Conservation (phyloP, 2,797 vertebrate genomes). For the Spondyliosoma cantharus region DNA sequence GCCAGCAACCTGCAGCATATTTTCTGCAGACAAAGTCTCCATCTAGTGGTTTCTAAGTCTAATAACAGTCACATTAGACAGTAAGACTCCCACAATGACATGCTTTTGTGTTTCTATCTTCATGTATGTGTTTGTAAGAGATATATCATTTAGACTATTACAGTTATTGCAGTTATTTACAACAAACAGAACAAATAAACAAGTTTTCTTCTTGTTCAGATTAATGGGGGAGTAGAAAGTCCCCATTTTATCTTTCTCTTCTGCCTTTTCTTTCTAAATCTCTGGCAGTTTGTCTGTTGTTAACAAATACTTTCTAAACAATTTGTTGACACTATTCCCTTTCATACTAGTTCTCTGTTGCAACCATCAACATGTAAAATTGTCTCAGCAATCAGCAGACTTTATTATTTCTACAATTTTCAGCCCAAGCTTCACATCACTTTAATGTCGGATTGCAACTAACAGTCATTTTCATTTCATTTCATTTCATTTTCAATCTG, state of each 20-base stretch:
- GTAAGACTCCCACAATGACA: not conserved
- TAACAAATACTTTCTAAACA: not conserved
- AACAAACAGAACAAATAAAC: not conserved
- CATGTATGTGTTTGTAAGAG: not conserved
- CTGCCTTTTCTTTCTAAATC: not conserved
- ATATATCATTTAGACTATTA: not conserved
- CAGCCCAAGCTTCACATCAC: not conserved
- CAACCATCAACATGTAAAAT: not conserved
- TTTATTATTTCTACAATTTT: not conserved
- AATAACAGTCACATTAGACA: conserved; percentile 5
- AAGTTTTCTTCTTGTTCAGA: not conserved
- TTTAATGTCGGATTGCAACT: not conserved
- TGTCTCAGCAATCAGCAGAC: too few relatives aligned
- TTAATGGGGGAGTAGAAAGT: not conserved
- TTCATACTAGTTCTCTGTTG: not conserved
- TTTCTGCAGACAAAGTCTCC: conserved; percentile 49
- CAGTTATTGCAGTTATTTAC: not conserved
- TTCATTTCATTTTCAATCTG: too few relatives aligned
- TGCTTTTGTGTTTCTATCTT: not conserved
- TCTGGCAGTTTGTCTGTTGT: not conserved
- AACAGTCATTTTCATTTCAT: too few relatives aligned
- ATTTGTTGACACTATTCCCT: not conserved
- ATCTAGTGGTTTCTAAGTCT: conserved; percentile 68
- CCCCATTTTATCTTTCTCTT: not conserved
- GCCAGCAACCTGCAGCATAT: not conserved